Evolutionary conservation across 2,797 vertebrate genomes (phyloP), one percentile per base, ranked within the genome.

Genomic region (Psittacula echo): DNA sequence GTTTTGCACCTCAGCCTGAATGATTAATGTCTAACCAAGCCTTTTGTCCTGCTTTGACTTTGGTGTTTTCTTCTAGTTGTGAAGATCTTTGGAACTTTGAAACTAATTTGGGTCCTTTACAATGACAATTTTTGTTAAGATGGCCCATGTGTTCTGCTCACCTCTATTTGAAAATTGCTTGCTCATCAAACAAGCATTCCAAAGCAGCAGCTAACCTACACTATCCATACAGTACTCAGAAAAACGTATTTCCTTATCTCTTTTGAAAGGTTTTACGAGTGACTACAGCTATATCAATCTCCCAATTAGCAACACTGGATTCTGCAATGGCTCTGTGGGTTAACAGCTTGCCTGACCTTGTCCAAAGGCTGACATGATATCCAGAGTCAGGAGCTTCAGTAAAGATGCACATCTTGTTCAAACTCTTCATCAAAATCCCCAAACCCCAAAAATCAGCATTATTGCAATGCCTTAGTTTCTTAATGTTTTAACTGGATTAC

Each of bases 31-130:
- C 62, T 83, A 92, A 65, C 62, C 1, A 2, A 78, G 51, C 13
- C n/a, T 79, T 90, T 71, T 85, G 51, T 88, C 93, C 83, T 89
- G 67, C 50, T 82, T 76, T 78, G 82, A 94, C 85, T 86, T 47
- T 1, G 1, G 34, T 72, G 66, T 94, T 91, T 94, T 91, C 70
- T 91, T 93, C 73, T 58, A 71, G 56, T 30, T 83, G n/a, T 15
- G 34, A 73, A 67, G 29, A 51, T 64, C 75, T 74, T 64, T 47
- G 54, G 51, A 85, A 61, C 90, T 88, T 81, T 88, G 76, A 86
- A 81, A 94, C 47, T 65, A 44, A 74, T 77, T 8, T 50, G 62
- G 22, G 53, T 72, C n/a, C 76, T 94, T 78, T 68, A 65, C 41
- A 92, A 48, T 6, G 19, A 80, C 29, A 56, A 7, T 67, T 85